phyloP scores from a whole-genome alignment of 2,888 invertebrate genomes.

The Ormyrus nitidulus region DNA sequence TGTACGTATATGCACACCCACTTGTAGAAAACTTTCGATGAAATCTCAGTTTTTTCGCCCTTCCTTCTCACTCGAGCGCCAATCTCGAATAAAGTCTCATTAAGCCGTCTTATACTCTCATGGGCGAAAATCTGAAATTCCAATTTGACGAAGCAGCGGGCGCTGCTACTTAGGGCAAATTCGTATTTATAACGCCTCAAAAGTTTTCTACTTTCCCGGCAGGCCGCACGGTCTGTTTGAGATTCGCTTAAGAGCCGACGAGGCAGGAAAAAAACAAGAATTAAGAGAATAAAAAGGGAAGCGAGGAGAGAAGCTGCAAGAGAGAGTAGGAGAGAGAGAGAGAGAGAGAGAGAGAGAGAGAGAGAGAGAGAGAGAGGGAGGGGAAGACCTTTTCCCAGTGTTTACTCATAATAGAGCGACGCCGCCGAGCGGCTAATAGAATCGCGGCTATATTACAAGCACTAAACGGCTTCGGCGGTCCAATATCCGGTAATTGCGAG shows the following conservation, averaged over 20 bases:
- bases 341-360: slow-evolving; percentile 1
- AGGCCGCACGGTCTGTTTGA: slow-evolving; percentile 21
- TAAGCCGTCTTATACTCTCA: slow-evolving; percentile 4
- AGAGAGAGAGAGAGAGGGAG: not conserved
- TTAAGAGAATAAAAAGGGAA: not conserved
- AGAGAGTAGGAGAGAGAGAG: not conserved
- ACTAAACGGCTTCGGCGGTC: too few relatives aligned
- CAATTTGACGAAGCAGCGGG: slow-evolving; percentile 24
- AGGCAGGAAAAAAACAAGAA: too few relatives aligned
- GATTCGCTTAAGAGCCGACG: not conserved
- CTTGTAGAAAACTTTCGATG: not conserved
- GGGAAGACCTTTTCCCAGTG: too few relatives aligned
- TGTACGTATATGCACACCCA: not conserved
- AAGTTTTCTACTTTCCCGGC: slow-evolving; percentile 43
- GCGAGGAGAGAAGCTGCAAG: not conserved
- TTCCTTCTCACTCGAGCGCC: not conserved
- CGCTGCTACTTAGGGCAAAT: slow-evolving; percentile 27
- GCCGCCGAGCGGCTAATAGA: too few relatives aligned
- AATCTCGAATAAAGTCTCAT: slow-evolving; percentile 15
- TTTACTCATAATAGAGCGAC: too few relatives aligned
- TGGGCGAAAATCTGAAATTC: slow-evolving; percentile 38
- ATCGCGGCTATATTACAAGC: too few relatives aligned
- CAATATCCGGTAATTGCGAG: too few relatives aligned
- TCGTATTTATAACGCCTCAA: slow-evolving; percentile 40
- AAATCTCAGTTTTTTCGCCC: not conserved